Conservation (phyloP, 2,888 invertebrate species). For the Polydrusus pterygomalis region DNA sequence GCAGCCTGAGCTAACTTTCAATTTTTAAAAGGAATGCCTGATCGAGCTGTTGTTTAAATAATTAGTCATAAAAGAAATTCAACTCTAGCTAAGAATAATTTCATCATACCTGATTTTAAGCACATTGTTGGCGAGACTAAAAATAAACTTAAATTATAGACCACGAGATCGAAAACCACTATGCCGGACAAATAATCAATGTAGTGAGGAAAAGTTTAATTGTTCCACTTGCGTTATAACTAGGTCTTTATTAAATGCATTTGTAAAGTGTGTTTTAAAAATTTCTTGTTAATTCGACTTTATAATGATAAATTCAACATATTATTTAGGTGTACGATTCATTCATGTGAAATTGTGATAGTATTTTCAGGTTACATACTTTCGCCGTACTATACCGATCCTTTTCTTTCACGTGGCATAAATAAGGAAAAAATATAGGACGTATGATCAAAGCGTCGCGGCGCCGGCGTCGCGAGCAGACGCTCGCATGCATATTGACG, state of each 20-base stretch:
- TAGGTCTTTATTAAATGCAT: conserved; percentile 1
- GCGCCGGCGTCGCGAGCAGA: conserved; percentile 51
- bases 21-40: too few species aligned
- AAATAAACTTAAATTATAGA: conserved; percentile 26
- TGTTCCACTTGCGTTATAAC: background rate
- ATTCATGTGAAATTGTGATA: background rate
- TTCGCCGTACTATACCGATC: background rate
- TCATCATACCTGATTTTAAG: conserved; percentile 24
- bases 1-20: background rate
- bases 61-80: background rate
- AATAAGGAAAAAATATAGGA: conserved; percentile 5
- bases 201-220: background rate
- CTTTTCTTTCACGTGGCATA: background rate
- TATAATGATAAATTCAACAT: background rate
- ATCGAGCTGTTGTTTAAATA: too few species aligned
- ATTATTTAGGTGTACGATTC: background rate
- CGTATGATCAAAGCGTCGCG: conserved; percentile 6
- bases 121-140: conserved; percentile 25
- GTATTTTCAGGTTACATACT: background rate
- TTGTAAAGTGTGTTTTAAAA: background rate
- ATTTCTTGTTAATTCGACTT: background rate
- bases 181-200: conserved; percentile 3
- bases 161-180: conserved; percentile 19
- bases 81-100: background rate
- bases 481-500: conserved; percentile 34